Evolutionary conservation across 2,888 invertebrate genomes (phyloP).

Genomic region (Priapulus caudatus): DNA sequence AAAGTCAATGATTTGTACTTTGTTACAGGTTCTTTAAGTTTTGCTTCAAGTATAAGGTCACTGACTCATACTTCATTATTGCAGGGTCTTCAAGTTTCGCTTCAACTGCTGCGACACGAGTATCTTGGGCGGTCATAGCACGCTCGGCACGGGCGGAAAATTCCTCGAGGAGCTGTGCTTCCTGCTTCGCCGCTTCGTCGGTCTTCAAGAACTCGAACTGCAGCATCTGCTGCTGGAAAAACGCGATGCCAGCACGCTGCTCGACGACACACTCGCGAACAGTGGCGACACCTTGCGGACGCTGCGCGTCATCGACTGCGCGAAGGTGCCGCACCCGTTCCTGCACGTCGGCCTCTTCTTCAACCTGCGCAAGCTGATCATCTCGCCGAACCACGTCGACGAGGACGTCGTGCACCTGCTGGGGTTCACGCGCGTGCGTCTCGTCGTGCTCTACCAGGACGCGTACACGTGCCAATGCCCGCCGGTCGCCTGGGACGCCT

Average conservation of each 20-base stretch:
- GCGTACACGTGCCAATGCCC: conserved; percentile 33
- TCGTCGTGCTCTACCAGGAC: conserved; percentile 46
- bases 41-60: no score
- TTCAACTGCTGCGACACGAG: no score
- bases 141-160: conserved; percentile 63
- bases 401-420: conserved; percentile 56
- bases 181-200: conserved; percentile 52
- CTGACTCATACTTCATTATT: no score
- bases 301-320: conserved; percentile 59
- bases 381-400: conserved; percentile 53
- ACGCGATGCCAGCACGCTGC: conserved; percentile 52
- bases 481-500: conserved; percentile 36
- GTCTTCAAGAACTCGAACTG: conserved; percentile 52
- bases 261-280: conserved; percentile 52
- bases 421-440: conserved; percentile 43
- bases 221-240: conserved; percentile 58
- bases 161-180: conserved; percentile 37
- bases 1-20: no score
- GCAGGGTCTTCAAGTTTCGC: no score
- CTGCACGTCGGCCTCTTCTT: conserved; percentile 62
- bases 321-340: conserved; percentile 54
- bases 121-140: conserved; percentile 42
- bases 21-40: no score
- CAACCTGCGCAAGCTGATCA: conserved; percentile 49
- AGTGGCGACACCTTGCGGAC: conserved; percentile 51